Base-by-base conservation (phyloP, 2,888 invertebrate species). In the Amphimallon solstitiale region DNA sequence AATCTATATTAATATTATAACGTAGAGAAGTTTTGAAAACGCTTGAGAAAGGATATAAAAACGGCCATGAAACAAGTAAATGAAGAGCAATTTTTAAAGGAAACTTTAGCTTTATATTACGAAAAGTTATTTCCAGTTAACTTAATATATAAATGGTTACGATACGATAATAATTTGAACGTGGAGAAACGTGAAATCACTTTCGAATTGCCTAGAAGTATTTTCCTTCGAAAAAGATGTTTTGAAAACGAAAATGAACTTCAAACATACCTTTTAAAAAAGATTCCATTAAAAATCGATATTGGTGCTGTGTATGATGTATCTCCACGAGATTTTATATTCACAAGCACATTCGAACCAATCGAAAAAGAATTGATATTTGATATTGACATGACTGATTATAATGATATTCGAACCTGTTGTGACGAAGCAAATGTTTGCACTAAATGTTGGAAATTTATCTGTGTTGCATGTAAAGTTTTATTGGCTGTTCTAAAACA, bases 381-480 rank as follows among this genome's bases (percentile, higher is more conserved):
- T 37, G 51, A 52, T 35, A 52, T 52, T 10, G 51, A 52, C 15
- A 35, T 52, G 9, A 35, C 14, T 35, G 51, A 52, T 15, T 52
- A 52, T 2, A 35, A 37, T 10, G 51, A 52, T 4, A 7, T 52
- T 35, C 51, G 51, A 6, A 17, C 51, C 10, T 52, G 51, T 35
- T 52, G 51, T 9, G 17, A 15, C 5, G 15, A 14, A 52, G 17
- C 51, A 2, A 29, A 35, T 9, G 14, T 52, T 5, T 52, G 51
- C 37, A 17, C 10, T 35, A 52, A 52, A 17, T 52, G 51, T 15
- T 52, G 51, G 51, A 52, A 52, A 17, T 52, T 52, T 17, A 2
- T 52, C 14, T 52, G 51, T 35, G 12, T 52, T n/a, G 51, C 51
- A 9, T 52, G 51, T 37, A 52, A 37, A 52, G 37, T 52, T 35